Percentiles rank a stretch among this genome's conserved stretches.
phyloP scores from a whole-genome alignment of 2,888 invertebrate genomes.

The Hydraecia micacea region DNA sequence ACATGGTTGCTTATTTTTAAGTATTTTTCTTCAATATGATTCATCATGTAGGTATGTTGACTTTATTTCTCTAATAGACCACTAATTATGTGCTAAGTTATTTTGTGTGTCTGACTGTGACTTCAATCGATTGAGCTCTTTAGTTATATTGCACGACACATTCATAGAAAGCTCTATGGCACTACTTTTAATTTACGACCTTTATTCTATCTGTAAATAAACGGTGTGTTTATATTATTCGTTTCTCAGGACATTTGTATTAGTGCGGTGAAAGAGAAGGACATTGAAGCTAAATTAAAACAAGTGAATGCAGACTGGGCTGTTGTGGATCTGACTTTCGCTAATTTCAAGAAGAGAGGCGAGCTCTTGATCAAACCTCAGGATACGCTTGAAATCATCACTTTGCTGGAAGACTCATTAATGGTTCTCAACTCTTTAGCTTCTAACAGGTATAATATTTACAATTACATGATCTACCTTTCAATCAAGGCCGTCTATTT shows the following conservation, averaged over 20 bases:
- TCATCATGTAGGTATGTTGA: background rate
- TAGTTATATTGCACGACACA: background rate
- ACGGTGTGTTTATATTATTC: background rate
- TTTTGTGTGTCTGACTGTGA: background rate
- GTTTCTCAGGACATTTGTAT: slow-evolving; percentile 94
- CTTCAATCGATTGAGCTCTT: background rate
- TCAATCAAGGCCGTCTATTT: background rate
- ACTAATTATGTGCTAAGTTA: background rate
- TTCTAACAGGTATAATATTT: slow-evolving; percentile 92
- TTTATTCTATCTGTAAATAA: background rate
- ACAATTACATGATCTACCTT: background rate
- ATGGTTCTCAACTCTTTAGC: slow-evolving; percentile 96
- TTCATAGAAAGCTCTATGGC: background rate
- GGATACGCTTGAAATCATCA: slow-evolving; percentile 94
- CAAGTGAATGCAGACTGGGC: slow-evolving; percentile 96
- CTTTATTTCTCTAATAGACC: background rate
- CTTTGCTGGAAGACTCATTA: slow-evolving; percentile 95
- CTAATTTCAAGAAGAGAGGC: slow-evolving; percentile 94
- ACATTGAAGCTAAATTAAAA: slow-evolving; percentile 96
- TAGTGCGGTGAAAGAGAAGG: slow-evolving; percentile 96
- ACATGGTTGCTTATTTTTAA: background rate
- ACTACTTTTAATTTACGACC: background rate
- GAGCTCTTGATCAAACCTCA: slow-evolving; percentile 94
- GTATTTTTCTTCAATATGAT: background rate
- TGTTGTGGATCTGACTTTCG: slow-evolving; percentile 92